phyloP scores from a whole-genome alignment of 2,888 invertebrate species.

The Trissonchulus sp. region DNA sequence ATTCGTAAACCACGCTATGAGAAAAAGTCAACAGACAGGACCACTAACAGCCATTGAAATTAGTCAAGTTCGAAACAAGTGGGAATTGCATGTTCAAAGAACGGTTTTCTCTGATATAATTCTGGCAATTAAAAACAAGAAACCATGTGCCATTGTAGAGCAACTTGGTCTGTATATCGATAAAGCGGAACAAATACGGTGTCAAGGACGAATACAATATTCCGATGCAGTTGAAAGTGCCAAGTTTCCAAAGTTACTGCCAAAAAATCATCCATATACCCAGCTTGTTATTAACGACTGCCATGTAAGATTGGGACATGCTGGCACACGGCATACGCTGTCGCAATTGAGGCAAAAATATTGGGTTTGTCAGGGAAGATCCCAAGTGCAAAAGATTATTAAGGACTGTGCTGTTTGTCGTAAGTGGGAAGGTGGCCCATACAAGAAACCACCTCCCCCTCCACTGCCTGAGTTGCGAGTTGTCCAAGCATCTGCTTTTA shows the following conservation, averaged over 20 bases:
- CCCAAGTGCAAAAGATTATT: conserved; percentile 11
- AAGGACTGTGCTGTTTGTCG: conserved; percentile 13
- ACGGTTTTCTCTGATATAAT: not conserved
- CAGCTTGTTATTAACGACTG: conserved; percentile 2
- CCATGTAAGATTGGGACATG: conserved; percentile 7
- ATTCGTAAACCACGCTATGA: not conserved
- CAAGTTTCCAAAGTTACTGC: conserved; percentile 17
- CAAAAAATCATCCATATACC: conserved; percentile 19
- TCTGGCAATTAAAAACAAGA: not conserved
- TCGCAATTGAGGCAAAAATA: not conserved
- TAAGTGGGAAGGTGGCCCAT: conserved; percentile 3
- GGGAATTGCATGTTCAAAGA: not conserved
- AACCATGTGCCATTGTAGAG: not conserved
- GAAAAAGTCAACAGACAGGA: not conserved
- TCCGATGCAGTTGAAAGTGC: not conserved
- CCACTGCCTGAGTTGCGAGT: conserved; percentile 4
- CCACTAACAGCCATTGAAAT: not conserved
- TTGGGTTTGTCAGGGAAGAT: conserved; percentile 18
- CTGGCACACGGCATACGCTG: conserved; percentile 16
- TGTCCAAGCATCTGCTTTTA: conserved; percentile 15
- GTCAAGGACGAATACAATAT: conserved; percentile 14
- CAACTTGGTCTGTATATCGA: conserved; percentile 14
- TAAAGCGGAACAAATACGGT: conserved; percentile 2
- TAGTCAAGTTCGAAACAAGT: not conserved
- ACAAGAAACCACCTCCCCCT: not conserved